Base-by-base conservation (phyloP, 1,140 invertebrate species). In the Acromyrmex charruanus region DNA sequence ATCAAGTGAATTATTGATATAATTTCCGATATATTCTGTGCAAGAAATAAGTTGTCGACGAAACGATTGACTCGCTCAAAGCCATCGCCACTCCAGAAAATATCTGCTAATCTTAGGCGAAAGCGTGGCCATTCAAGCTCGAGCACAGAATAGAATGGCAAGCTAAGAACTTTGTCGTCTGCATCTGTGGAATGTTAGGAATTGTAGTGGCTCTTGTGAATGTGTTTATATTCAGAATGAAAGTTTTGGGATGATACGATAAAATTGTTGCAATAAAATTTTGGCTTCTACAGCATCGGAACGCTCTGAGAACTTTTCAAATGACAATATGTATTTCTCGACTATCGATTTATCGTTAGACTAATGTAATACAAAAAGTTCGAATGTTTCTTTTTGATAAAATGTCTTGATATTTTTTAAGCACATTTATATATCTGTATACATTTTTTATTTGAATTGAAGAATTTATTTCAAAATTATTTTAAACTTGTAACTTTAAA, bases 21-120 rank as follows among this genome's bases (percentile, higher is more conserved):
- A 61, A 63, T 63, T 61, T 77, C 21, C 21, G n/a, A 28, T 16
- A n/a, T 16, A 18, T 49, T 49, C 21, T 28, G 10, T 49, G 0
- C 16, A 25, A 49, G 25, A 28, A 14, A 39, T 35, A 39, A 75
- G 9, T 53, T 31, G 5, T 12, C 16, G 10, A 61, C 10, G 65
- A 51, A 69, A 49, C 9, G 2, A n/a, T 59, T 14, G 85, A 6
- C 69, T 79, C 21, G 69, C 1, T 85, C 85, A 58, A 89, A 84
- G 49, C 85, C 79, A 74, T 87, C 87, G 66, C 77, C 77, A 74
- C 82, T 86, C 35, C 63, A 63, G 55, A 51, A 25, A 63, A 61
- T 81, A 28, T 87, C 25, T 55, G 88, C 91, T 91, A 91, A 91
- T 91, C 90, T 91, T 91, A 91, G 89, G 61, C 90, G 84, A 90